Evolutionary conservation across 2,113 vertebrate species (phyloP).

Genomic region (Planiliza haematocheilus): DNA sequence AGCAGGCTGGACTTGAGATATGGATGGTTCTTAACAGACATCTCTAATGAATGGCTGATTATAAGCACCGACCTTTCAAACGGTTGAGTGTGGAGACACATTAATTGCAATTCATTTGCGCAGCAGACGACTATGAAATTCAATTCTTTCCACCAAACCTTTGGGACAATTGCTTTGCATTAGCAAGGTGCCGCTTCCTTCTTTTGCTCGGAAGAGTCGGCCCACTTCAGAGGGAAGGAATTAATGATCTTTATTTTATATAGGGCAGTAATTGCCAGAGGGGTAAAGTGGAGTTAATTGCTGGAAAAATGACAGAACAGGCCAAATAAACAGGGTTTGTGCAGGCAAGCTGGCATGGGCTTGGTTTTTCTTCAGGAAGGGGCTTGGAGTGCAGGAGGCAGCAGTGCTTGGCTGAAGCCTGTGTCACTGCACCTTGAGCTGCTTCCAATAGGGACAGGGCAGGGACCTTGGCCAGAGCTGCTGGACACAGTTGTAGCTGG

Average conservation of each 20-base stretch:
- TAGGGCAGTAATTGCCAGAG: conserved; percentile 80
- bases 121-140: conserved; percentile 66
- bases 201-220: conserved; percentile 37
- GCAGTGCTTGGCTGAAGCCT: conserved; percentile 54
- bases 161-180: conserved; percentile 63
- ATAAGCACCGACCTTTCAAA: conserved; percentile 72
- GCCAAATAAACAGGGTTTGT: conserved; percentile 72
- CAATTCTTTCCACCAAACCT: conserved; percentile 67
- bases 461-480: conserved; percentile 32
- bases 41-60: conserved; percentile 75
- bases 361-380: conserved; percentile 64
- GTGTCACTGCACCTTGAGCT: conserved; percentile 59
- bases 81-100: conserved; percentile 54
- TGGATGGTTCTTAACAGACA: conserved; percentile 68
- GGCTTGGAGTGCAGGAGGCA: conserved; percentile 64
- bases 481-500: conserved; percentile 27
- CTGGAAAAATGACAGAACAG: conserved; percentile 72
- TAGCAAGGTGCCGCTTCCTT: conserved; percentile 64
- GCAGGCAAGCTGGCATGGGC: conserved; percentile 50
- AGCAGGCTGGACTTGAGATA: conserved; percentile 63
- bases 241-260: conserved; percentile 80
- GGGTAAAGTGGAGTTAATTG: conserved; percentile 81
- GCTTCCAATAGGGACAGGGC: conserved; percentile 45
- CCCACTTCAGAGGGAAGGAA: conserved; percentile 67
- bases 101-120: conserved; percentile 75